Conservation (phyloP, 2,113 vertebrate genomes). For the Gadus chalcogrammus region DNA sequence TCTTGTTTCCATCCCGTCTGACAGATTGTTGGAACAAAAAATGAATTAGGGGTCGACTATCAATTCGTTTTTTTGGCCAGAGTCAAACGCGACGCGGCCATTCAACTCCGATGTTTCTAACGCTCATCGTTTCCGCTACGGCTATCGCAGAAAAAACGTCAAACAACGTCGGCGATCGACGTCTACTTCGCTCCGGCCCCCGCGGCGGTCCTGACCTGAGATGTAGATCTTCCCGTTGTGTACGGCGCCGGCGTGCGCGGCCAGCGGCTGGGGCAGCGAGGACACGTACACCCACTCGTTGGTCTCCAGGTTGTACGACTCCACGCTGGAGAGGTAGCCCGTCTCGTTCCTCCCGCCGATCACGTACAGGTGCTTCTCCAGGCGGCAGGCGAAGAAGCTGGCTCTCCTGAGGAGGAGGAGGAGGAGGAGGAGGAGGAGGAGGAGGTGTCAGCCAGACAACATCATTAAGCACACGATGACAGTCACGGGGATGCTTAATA, state of each 20-base stretch:
- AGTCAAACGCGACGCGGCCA: too few species aligned
- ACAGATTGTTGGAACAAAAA: too few species aligned
- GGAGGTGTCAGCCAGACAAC: slow-evolving; percentile 45
- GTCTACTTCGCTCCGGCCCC: too few species aligned
- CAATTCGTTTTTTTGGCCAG: too few species aligned
- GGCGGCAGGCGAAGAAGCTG: slow-evolving; percentile 96
- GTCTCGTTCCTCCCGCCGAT: slow-evolving; percentile 95
- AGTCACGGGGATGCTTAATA: slow-evolving; percentile 1
- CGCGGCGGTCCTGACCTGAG: slow-evolving; percentile 80
- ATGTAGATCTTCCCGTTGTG: slow-evolving; percentile 99
- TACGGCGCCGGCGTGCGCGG: slow-evolving; percentile 92
- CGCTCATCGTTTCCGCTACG: too few species aligned
- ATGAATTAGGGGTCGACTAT: too few species aligned
- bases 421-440: too few species aligned
- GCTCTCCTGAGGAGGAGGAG: slow-evolving; percentile 82
- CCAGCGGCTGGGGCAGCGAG: slow-evolving; percentile 89
- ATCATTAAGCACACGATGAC: slow-evolving; percentile 39
- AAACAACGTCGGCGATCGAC: too few species aligned
- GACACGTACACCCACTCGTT: slow-evolving; percentile 98
- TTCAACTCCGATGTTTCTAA: too few species aligned
- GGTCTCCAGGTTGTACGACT: slow-evolving; percentile 96
- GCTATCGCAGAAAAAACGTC: too few species aligned
- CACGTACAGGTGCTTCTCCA: slow-evolving; percentile 96
- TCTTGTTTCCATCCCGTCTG: too few species aligned
- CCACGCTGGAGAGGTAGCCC: slow-evolving; percentile 96